phyloP scores from a whole-genome alignment of 2,113 vertebrate species.

The Vulpes vulpes region DNA sequence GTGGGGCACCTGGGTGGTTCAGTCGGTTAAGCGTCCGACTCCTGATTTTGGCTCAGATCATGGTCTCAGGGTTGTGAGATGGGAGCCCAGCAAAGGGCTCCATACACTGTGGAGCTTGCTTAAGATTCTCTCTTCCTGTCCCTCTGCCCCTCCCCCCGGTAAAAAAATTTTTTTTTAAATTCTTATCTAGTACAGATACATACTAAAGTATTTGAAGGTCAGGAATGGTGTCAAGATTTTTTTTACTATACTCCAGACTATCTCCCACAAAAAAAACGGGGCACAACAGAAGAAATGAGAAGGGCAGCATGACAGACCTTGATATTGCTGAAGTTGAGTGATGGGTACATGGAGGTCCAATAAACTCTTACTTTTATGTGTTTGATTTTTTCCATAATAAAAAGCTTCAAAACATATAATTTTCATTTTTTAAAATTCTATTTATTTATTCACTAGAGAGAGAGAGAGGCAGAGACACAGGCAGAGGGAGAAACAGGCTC shows the following conservation, averaged over 20 bases:
- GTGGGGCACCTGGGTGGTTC: not conserved
- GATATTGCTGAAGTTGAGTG: not conserved
- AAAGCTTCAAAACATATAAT: slow-evolving; percentile 26
- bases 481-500: too few species aligned
- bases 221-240: slow-evolving; percentile 9
- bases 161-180: not conserved
- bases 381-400: slow-evolving; percentile 21
- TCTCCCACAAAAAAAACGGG: not conserved
- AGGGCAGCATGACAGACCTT: not conserved
- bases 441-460: too few species aligned
- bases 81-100: not conserved
- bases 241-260: not conserved
- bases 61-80: not conserved
- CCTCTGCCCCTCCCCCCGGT: not conserved
- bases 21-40: not conserved
- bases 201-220: not conserved
- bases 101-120: not conserved
- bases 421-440: not conserved
- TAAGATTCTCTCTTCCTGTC: not conserved
- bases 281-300: not conserved
- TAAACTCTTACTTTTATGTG: not conserved
- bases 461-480: too few species aligned
- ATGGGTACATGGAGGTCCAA: not conserved
- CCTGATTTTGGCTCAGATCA: not conserved
- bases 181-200: not conserved